Base-by-base conservation (phyloP, 2,797 vertebrate species). In the Esox masquinongy region DNA sequence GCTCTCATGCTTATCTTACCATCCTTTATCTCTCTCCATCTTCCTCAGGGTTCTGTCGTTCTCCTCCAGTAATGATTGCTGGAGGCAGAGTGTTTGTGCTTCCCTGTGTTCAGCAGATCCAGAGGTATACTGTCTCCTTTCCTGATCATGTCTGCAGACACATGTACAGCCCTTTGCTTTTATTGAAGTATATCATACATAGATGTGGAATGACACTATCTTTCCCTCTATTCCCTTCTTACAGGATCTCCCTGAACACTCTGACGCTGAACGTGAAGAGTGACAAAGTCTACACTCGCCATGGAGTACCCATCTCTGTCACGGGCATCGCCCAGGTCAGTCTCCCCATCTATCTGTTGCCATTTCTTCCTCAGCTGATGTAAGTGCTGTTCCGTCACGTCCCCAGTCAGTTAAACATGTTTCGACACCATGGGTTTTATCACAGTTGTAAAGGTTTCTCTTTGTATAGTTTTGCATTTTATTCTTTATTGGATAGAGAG, bases 221-320 rank as follows among this genome's bases (percentile, higher is more conserved):
- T 70, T 66, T 61, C 59, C 31, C 71, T 56, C 24, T 56, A 17
- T 77, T 50, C 49, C n/a, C 22, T 17, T 6, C 12, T 49, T 50
- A 3, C 79, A 97, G 97, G 93, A 98, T 98, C 86, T 97, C 96
- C 75, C 91, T 98, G 80, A 97, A 97, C 92, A 97, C 95, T 4
- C 86, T 97, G 89, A 97, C 97, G 29, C 93, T 98, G 84, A 98
- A 96, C 67, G 97, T 98, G 80, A 97, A 96, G 91, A 98, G 97
- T 68, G 97, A 98, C 84, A 97, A 96, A 87, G 96, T 97, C 31
- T 97, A 97, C 87, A 98, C 97, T 0, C 95, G 96, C 6, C 96
- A 96, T 2, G 97, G 97, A 0, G 97, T 98, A 17, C 97, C 97
- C 71, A 92, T 98, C 86, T 98, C 96, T 0, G 96, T 98, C 72